Base-by-base conservation (phyloP, 2,888 invertebrate species). In the Electrophaes corylata region DNA sequence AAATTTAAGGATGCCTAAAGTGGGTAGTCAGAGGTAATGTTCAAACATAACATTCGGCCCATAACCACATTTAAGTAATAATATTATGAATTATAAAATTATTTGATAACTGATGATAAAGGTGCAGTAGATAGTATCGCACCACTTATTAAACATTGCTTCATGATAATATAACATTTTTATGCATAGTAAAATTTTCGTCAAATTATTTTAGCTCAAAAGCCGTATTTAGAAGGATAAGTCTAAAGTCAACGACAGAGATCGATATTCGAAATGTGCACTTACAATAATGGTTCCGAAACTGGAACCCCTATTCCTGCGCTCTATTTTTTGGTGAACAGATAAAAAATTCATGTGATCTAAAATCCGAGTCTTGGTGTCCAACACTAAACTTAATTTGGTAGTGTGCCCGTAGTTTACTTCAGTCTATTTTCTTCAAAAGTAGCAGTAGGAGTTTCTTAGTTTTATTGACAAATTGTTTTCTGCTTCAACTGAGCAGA, bases 261-360 rank as follows among this genome's bases (percentile, higher is more conserved):
- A 16, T 46, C 52, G 44, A 51, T 48, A 52, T 33, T 20, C 40
- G 44, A 75, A 75, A 66, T 70, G 67, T 82, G 80, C 86, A 86
- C 85, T 88, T 81, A 84, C 72, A 75, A 73, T 86, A 85, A 86
- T 87, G 76, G 81, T 73, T 76, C 75, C 73, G 62, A 69, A 83
- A 75, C 73, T 69, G 65, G 58, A 72, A 66, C 65, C 63, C 72
- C 76, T 77, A 75, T 79, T 76, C 73, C 66, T 67, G 73, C 66
- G 57, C 60, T 66, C 70, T 65, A 72, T 79, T 83, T 84, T 84
- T 84, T 79, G 76, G 71, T 67, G 66, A 67, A 59, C 59, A 39
- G 63, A 76, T 86, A 78, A 83, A 84, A 79, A 81, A 85, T 84
- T 78, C 79, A 86, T 76, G 73, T 57, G 76, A 79, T 75, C 77